Evolutionary conservation across 2,797 vertebrate species (phyloP), one percentile per base, ranked within the genome.

Genomic region (Ctenosaura bakeri): DNA sequence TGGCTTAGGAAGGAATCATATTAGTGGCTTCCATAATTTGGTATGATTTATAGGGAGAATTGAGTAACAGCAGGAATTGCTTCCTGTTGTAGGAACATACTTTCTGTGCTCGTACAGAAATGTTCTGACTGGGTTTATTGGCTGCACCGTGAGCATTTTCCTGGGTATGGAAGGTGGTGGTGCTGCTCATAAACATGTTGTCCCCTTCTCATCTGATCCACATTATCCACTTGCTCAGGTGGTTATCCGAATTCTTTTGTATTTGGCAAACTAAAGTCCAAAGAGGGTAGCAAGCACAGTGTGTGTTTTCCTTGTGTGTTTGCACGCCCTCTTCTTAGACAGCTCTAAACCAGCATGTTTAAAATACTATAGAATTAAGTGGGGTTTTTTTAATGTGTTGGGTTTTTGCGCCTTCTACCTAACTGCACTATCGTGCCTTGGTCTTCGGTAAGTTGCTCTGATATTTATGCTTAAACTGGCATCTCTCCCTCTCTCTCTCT

Each of bases 21-120:
- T 80, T 86, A 94, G 76, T 13, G 26, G 20, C 83, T 74, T 86
- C 84, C 66, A 10, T 24, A 84, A 86, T 92, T 87, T 66, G 20
- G n/a, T 81, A 90, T 54, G 74, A 89, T 69, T 93, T 2, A 76
- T 74, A 88, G 56, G 50, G 32, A 91, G 0, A 0, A 20, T 2
- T 32, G 85, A 87, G 92, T 84, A 93, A 66, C 59, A 6, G 78
- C 78, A 92, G 74, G 87, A 88, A n/a, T 92, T 9, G 35, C 81
- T 20, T 38, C 92, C 93, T 93, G 73, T 18, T 29, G 91, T 86
- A 89, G 87, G 83, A 81, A 88, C 94, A 90, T 14, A 16, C 29
- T 62, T 81, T 52, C n/a, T 74, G n/a, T 71, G 59, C 22, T 93
- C 6, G 42, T 0, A 0, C 26, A 71, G 80, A 89, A 84, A 10